Base-by-base conservation (phyloP, 92 coral and sea anemone species). In the Nematostella vectensis region DNA sequence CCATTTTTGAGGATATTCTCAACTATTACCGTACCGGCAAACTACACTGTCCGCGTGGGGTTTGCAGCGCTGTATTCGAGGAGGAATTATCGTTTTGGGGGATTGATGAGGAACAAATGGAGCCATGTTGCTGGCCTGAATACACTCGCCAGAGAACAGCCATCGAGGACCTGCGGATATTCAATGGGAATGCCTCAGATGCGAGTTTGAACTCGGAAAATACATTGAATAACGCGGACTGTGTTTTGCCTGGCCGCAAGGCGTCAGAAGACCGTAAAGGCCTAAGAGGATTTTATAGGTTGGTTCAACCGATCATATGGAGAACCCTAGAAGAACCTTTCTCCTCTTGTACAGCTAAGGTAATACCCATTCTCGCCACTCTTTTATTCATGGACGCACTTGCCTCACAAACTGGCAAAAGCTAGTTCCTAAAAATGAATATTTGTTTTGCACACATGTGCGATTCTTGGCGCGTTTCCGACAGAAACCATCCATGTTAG, bases 11-110 rank as follows among this genome's bases (percentile, higher is more conserved):
- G 21, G 85, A 83, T 51, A 68, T 83, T 29, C 58, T 83, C 33
- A 83, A 83, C 68, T 83, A 83, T 36, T 83, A 77, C 47, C 75
- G 91, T 26, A 83, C 91, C 4, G 91, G 91, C 9, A 83, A 77
- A 45, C 71, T 83, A 6, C 91, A 83, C 50, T 79, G 83, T 25
- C 91, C 91, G 11, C 83, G 84, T 25, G 83, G 80, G 26, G 68
- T 83, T 43, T 83, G 91, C 60, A 77, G 91, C 9, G 74, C 74
- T 25, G 83, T 76, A 47, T 68, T 83, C 24, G 85, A 83, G 49
- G 77, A 83, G 50, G 91, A 83, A 48, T 54, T 83, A 25, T 79
- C 78, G 17, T 83, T 83, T 45, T 83, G 91, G 91, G 91, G 91
- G n/a, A 83, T 83, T 48, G 85, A 83, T 43, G 74, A 75, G 20